These are phyloP conservation scores for Oreochromis grahami DNA, from an alignment of 2,797 vertebrate species.

Conservation along the genomic window DNA sequence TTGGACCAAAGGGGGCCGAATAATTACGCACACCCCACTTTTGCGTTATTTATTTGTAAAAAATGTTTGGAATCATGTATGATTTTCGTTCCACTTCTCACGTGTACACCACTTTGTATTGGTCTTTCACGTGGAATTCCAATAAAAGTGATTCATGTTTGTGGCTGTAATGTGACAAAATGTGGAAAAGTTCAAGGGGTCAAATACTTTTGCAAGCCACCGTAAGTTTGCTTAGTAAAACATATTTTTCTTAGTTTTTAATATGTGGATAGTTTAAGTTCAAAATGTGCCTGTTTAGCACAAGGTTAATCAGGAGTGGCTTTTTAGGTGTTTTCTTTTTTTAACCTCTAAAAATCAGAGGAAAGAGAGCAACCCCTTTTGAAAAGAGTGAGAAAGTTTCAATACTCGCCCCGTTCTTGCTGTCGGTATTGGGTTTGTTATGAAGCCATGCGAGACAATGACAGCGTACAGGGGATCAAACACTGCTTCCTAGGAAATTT, in stretches of 20 bases:
- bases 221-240: background rate
- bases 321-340: background rate
- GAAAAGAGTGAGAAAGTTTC: constrained; percentile 65
- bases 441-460: constrained; percentile 64
- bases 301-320: background rate
- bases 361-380: constrained; percentile 60
- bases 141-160: too few species aligned
- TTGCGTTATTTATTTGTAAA: too few species aligned
- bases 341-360: constrained; percentile 50
- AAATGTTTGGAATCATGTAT: too few species aligned
- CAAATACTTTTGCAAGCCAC: too few species aligned
- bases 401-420: constrained; percentile 29
- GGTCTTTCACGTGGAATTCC: too few species aligned
- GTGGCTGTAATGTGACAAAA: too few species aligned
- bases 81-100: too few species aligned
- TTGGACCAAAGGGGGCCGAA: too few species aligned
- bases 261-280: background rate
- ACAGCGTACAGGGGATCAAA: constrained; percentile 59
- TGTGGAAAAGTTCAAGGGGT: too few species aligned
- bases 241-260: background rate
- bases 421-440: constrained; percentile 38
- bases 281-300: background rate
- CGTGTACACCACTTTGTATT: too few species aligned
- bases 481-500: constrained; percentile 69
- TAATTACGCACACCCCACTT: too few species aligned